Conservation (phyloP, 1,140 invertebrate genomes). For the Pomphorhynchus laevis region DNA sequence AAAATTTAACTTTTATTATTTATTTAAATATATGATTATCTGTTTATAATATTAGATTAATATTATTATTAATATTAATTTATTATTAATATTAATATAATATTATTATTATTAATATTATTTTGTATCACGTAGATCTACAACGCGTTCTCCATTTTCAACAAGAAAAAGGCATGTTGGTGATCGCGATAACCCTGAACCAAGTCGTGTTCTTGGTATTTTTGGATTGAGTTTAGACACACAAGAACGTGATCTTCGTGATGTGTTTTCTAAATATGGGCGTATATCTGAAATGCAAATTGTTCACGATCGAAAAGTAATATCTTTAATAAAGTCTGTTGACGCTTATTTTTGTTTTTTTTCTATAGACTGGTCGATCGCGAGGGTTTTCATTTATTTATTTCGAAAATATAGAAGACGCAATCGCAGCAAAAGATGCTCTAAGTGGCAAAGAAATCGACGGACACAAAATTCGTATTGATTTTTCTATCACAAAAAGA, state of each 20-base stretch:
- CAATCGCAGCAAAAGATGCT: conserved; percentile 59
- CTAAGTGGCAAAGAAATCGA: conserved; percentile 70
- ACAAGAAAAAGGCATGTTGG: too few relatives aligned
- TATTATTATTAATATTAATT: too few relatives aligned
- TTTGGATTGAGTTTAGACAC: conserved; percentile 70
- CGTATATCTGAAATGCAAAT: conserved; percentile 61
- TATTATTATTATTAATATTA: too few relatives aligned
- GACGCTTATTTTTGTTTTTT: conserved; percentile 9
- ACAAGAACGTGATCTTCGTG: conserved; percentile 53
- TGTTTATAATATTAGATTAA: too few relatives aligned
- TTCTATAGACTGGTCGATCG: conserved; percentile 40
- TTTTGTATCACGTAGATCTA: too few relatives aligned
- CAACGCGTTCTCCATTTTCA: too few relatives aligned
- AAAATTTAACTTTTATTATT: too few relatives aligned
- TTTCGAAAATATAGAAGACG: conserved; percentile 49
- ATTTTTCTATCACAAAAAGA: conserved; percentile 77
- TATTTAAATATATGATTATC: too few relatives aligned
- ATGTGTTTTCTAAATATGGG: conserved; percentile 64
- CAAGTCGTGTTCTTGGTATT: conserved; percentile 53
- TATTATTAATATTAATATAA: too few relatives aligned
- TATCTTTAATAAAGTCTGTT: conserved; percentile 7
- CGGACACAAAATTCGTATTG: conserved; percentile 55
- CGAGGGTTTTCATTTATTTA: conserved; percentile 88
- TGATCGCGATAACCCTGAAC: conserved; percentile 32
- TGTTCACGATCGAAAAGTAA: conserved; percentile 67